Percentiles rank a stretch among this genome's conserved stretches.
These are phyloP conservation scores for Dreissena polymorpha DNA, from an alignment of 1,140 invertebrate genomes.

Conservation along the genomic window DNA sequence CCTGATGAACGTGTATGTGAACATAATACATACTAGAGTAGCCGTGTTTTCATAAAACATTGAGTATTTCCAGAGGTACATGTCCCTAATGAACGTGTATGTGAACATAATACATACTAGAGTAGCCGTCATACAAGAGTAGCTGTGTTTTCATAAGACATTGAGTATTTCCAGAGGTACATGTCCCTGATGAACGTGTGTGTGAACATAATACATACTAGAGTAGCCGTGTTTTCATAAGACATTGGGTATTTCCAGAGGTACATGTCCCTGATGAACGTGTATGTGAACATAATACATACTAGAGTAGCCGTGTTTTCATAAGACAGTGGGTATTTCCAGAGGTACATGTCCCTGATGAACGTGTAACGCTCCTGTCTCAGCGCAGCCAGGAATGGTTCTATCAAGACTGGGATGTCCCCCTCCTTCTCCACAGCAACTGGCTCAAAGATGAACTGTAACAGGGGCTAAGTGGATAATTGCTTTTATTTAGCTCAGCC, in stretches of 20 bases:
- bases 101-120: too few relatives aligned
- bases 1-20: too few relatives aligned
- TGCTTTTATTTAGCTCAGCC: too few relatives aligned
- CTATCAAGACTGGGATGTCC: slow-evolving; percentile 71
- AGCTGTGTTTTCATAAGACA: slow-evolving; percentile 73
- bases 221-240: too few relatives aligned
- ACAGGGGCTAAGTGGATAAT: background rate
- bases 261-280: too few relatives aligned
- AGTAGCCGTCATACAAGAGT: slow-evolving; percentile 73
- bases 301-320: slow-evolving; percentile 74
- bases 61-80: too few relatives aligned
- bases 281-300: slow-evolving; percentile 41
- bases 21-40: too few relatives aligned
- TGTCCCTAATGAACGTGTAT: too few relatives aligned
- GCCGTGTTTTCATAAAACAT: too few relatives aligned
- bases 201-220: too few relatives aligned
- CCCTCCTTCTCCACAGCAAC: slow-evolving; percentile 65
- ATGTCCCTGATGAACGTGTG: slow-evolving; percentile 71
- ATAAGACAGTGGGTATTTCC: slow-evolving; percentile 75
- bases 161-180: slow-evolving; percentile 75
- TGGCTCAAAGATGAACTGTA: slow-evolving; percentile 74
- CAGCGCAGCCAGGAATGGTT: slow-evolving; percentile 71
- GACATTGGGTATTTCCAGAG: too few relatives aligned
- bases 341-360: slow-evolving; percentile 75
- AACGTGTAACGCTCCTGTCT: slow-evolving; percentile 73